phyloP scores from a whole-genome alignment of 1,140 invertebrate genomes.

The Liolophura sinensis region DNA sequence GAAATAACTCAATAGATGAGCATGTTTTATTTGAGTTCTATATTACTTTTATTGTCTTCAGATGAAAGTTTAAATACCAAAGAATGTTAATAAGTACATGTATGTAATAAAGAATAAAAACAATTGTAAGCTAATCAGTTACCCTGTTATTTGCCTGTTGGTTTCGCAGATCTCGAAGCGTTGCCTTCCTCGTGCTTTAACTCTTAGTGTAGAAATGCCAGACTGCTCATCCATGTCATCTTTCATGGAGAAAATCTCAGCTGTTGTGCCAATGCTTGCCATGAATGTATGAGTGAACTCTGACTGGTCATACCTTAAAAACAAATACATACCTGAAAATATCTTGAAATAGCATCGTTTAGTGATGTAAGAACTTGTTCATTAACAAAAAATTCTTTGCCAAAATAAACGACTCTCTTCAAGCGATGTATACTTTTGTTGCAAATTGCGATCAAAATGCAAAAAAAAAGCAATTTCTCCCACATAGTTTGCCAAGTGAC shows the following conservation, averaged over 20 bases:
- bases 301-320: background rate
- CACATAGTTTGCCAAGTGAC: too few relatives aligned
- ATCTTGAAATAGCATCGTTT: background rate
- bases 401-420: slow-evolving; percentile 7
- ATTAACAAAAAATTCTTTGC: background rate
- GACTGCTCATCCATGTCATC: slow-evolving; percentile 60
- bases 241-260: slow-evolving; percentile 72
- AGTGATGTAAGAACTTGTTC: background rate
- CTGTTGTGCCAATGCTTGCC: slow-evolving; percentile 68
- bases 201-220: slow-evolving; percentile 46
- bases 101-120: too few relatives aligned
- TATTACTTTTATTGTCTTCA: too few relatives aligned
- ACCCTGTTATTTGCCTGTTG: slow-evolving; percentile 61
- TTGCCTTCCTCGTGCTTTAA: slow-evolving; percentile 70
- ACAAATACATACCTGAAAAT: slow-evolving; percentile 12
- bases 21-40: too few relatives aligned
- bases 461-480: too few relatives aligned
- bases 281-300: slow-evolving; percentile 13
- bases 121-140: slow-evolving; percentile 16
- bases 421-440: too few relatives aligned
- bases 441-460: too few relatives aligned
- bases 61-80: too few relatives aligned
- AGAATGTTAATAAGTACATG: too few relatives aligned
- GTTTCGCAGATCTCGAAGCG: slow-evolving; percentile 67
- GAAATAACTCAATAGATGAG: too few relatives aligned